phyloP scores from a whole-genome alignment of 2,113 vertebrate genomes.

The Macroglossus sobrinus region DNA sequence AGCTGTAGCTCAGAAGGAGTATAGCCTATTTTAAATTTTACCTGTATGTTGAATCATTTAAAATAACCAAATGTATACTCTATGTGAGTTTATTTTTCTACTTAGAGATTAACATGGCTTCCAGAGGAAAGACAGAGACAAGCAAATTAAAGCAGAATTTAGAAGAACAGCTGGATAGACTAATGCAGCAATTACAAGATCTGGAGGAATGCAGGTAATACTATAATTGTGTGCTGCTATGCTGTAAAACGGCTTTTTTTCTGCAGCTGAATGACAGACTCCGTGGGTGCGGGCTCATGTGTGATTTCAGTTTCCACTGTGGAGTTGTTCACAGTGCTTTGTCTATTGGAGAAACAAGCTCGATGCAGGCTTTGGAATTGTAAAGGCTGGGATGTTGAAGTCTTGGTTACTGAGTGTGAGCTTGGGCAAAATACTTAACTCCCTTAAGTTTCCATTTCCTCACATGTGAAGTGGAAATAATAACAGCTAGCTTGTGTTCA shows the following conservation, averaged over 20 bases:
- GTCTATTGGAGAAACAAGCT: neutral
- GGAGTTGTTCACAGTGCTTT: neutral
- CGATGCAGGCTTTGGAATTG: neutral
- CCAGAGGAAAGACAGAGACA: slow-evolving; percentile 95
- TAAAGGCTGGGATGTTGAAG: neutral
- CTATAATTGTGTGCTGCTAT: neutral
- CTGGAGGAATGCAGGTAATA: slow-evolving; percentile 96
- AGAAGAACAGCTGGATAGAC: slow-evolving; percentile 96
- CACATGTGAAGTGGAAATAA: neutral
- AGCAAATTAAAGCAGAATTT: slow-evolving; percentile 95
- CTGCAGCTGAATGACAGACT: neutral
- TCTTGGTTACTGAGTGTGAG: neutral
- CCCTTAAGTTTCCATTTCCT: neutral
- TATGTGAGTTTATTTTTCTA: slow-evolving; percentile 35
- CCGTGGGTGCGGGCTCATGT: neutral
- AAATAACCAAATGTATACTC: neutral
- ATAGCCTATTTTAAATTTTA: neutral
- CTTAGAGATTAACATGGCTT: slow-evolving; percentile 88
- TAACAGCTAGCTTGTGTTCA: neutral
- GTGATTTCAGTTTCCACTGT: neutral
- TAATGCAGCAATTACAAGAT: slow-evolving; percentile 98
- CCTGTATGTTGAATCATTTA: neutral
- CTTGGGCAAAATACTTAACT: slow-evolving; percentile 20
- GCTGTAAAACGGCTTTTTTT: neutral
- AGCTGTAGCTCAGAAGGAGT: neutral